These are phyloP conservation scores for Spongia lamella DNA, from an alignment of 37 sponge, comb jelly and placozoan genomes.

Conservation along the genomic window DNA sequence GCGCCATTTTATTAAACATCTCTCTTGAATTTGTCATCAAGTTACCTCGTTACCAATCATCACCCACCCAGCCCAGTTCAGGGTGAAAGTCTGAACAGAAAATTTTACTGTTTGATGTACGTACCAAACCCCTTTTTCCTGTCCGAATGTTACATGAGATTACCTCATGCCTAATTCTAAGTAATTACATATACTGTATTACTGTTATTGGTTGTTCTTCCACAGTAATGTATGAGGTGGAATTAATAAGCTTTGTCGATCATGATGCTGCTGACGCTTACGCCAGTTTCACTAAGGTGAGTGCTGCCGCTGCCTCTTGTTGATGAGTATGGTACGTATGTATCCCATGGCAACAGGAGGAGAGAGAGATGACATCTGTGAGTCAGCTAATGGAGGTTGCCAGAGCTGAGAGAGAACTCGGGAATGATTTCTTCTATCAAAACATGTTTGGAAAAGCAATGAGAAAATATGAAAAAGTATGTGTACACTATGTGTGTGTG, in stretches of 20 bases:
- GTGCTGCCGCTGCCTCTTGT: too few species aligned
- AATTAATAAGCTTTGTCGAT: slow-evolving; percentile 82
- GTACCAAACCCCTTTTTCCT: too few species aligned
- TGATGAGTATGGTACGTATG: too few species aligned
- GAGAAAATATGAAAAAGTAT: slow-evolving; percentile 66
- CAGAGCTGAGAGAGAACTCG: slow-evolving; percentile 69
- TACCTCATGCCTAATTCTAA: too few species aligned
- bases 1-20: too few species aligned
- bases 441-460: slow-evolving; percentile 53
- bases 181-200: too few species aligned
- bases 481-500: neutral
- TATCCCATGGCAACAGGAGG: slow-evolving; percentile 16
- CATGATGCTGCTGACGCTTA: slow-evolving; percentile 62
- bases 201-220: neutral
- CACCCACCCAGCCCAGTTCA: too few species aligned
- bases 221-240: slow-evolving; percentile 85
- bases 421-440: slow-evolving; percentile 74
- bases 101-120: too few species aligned
- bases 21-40: too few species aligned
- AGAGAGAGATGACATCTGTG: slow-evolving; percentile 36
- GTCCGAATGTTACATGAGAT: too few species aligned
- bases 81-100: too few species aligned
- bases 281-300: slow-evolving; percentile 27
- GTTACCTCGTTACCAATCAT: too few species aligned
- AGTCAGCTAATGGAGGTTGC: slow-evolving; percentile 62